Conservation (phyloP, 2,113 vertebrate species). For the Apistogramma diplotaenia region DNA sequence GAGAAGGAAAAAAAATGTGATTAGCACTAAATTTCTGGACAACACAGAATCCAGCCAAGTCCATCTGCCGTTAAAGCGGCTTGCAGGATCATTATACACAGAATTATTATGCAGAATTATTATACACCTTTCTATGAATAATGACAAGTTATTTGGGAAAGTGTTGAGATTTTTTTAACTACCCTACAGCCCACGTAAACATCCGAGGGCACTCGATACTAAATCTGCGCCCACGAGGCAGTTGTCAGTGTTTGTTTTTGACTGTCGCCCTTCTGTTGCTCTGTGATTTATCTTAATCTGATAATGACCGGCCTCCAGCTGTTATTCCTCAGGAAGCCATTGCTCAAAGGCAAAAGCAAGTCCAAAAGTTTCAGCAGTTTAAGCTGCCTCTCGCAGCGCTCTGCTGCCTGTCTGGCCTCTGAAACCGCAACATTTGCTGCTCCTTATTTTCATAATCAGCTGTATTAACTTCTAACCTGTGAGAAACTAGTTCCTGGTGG, state of each 20-base stretch:
- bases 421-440: background rate
- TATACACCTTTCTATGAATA: too few relatives aligned
- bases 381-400: background rate
- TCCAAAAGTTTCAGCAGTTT: background rate
- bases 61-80: too few relatives aligned
- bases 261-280: constrained; percentile 4
- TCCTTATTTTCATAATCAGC: background rate
- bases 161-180: background rate
- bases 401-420: background rate
- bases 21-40: too few relatives aligned
- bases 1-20: background rate
- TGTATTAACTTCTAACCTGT: background rate
- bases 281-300: constrained; percentile 53
- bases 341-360: constrained; percentile 47
- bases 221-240: background rate
- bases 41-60: background rate
- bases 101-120: too few relatives aligned
- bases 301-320: constrained; percentile 45
- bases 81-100: too few relatives aligned
- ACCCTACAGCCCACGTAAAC: too few relatives aligned
- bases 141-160: background rate
- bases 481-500: background rate
- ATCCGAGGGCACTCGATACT: too few relatives aligned
- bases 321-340: constrained; percentile 42
- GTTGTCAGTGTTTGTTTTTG: constrained; percentile 44